Percentiles rank a stretch among this genome's conserved stretches.
Conservation (phyloP, 1,140 invertebrate genomes). For the Bombus waltoni region DNA sequence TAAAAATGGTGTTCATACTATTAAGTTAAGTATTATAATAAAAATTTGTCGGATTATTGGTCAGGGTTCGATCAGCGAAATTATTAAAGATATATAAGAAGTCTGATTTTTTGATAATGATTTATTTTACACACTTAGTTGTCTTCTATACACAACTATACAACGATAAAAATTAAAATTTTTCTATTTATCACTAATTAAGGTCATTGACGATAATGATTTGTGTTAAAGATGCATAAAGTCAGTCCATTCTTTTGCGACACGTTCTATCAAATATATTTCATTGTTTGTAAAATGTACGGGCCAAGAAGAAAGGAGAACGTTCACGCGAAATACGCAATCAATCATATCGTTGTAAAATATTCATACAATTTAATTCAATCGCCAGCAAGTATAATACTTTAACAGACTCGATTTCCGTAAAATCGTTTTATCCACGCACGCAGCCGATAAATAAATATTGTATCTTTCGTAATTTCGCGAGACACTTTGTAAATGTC, state of each 20-base stretch:
- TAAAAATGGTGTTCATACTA: conserved; percentile 67
- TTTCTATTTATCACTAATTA: conserved; percentile 71
- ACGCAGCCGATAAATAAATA: conserved; percentile 63
- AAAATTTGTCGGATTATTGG: not conserved
- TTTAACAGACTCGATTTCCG: conserved; percentile 4
- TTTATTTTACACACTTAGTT: conserved; percentile 81
- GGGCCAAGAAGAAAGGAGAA: not conserved
- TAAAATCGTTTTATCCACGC: conserved; percentile 40
- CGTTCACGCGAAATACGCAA: conserved; percentile 28
- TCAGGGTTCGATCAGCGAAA: too few species aligned
- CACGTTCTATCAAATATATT: conserved; percentile 35
- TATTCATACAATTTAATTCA: conserved; percentile 29
- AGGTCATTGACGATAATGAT: conserved; percentile 67
- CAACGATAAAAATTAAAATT: conserved; percentile 80
- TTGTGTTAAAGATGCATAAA: conserved; percentile 65
- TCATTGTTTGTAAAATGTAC: conserved; percentile 23
- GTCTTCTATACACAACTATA: conserved; percentile 81
- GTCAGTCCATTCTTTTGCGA: conserved; percentile 62
- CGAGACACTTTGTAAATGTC: not conserved
- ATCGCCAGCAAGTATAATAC: conserved; percentile 7
- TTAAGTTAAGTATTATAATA: not conserved
- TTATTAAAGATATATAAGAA: not conserved
- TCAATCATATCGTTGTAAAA: conserved; percentile 3
- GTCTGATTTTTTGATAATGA: conserved; percentile 74
- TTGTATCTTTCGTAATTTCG: conserved; percentile 33